A percentile compares a stretch with the other conserved stretches of the same genome.
Evolutionary conservation across 2,797 vertebrate species (phyloP).

Genomic region (Silurus lanzhouensis): DNA sequence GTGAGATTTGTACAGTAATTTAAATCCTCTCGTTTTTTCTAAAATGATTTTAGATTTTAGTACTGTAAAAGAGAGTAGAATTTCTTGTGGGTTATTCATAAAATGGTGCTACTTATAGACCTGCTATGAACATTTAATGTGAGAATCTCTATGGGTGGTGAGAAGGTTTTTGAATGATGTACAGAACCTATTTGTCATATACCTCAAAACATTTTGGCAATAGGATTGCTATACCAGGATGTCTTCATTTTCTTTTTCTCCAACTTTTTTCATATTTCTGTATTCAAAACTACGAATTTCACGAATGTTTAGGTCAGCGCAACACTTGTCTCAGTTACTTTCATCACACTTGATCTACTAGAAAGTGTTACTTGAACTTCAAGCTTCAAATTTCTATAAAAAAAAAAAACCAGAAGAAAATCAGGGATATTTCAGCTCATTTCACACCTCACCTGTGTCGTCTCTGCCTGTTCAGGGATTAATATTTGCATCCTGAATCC

Average conservation of each 20-base stretch:
- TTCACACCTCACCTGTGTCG: conserved; percentile 79
- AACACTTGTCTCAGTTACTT: conserved; percentile 75
- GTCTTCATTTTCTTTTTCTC: conserved; percentile 72
- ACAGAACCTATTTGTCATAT: conserved; percentile 94
- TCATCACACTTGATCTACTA: conserved; percentile 82
- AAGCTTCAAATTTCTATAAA: conserved; percentile 64
- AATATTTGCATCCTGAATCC: conserved; percentile 76
- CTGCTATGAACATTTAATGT: conserved; percentile 89
- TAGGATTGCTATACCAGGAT: conserved; percentile 83
- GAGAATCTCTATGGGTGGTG: conserved; percentile 82
- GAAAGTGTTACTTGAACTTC: conserved; percentile 92
- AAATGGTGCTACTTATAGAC: conserved; percentile 91
- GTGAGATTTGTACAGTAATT: conserved; percentile 97
- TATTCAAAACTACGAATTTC: conserved; percentile 71
- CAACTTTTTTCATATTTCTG: conserved; percentile 63
- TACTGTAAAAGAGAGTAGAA: conserved; percentile 86
- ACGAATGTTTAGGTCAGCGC: conserved; percentile 64
- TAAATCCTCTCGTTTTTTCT: conserved; percentile 86
- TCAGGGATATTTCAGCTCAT: conserved; percentile 96
- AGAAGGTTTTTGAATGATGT: conserved; percentile 87
- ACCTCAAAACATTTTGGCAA: conserved; percentile 99
- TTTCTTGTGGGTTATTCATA: conserved; percentile 81
- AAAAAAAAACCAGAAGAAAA: conserved; percentile 69
- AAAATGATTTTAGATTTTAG: conserved; percentile 89
- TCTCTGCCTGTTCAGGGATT: conserved; percentile 79